Evolutionary conservation across 64 coral and sea anemone species (phyloP), one percentile per base, ranked within the genome.

Genomic region (Stichodactyla helianthus): DNA sequence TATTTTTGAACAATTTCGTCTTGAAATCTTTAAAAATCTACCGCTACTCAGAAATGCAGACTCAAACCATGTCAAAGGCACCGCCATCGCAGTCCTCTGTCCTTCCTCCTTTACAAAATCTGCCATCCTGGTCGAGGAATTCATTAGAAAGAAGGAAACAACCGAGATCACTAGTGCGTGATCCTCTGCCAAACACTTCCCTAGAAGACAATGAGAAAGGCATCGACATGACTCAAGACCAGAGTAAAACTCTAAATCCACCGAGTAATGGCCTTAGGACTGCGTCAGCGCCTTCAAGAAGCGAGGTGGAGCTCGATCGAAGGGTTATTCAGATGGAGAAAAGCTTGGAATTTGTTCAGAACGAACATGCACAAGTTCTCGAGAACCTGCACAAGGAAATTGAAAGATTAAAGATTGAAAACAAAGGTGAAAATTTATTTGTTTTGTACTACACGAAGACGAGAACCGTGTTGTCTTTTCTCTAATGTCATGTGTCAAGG

Each of bases 381-480:
- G 71, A 88, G 4, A 93, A 89, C 93, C 74, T 96, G 85, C 94
- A 96, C 31, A 83, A 25, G 16, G 94, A 96, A 91, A 93, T 97
- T 76, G 95, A 97, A 93, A 93, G 77, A 82, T 91, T 97, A 81
- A 97, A 97, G 84, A 80, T 80, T 25, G 92, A 97, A 93, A 97
- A 97, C 86, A 97, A 97, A 91, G 95, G 95, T 97, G 25, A 35
- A 50, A 62, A 62, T 14, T 20, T 58, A 50, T 15, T 84, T 16
- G 54, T 26, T 22, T 65, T 22, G 19, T 1, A 65, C 62, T 65
- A 65, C 22, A 4, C 19, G 0, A 6, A 65, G 20, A 22, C 20
- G 62, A 65, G 62, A 65, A 7, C 22, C 22, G 19, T 65, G 18
- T 65, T n/a, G 19, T 22, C 62, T 14, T 65, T 65, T 22, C 62